Evolutionary conservation across 2,888 invertebrate species (phyloP).

Genomic region (Eulithis prunata): DNA sequence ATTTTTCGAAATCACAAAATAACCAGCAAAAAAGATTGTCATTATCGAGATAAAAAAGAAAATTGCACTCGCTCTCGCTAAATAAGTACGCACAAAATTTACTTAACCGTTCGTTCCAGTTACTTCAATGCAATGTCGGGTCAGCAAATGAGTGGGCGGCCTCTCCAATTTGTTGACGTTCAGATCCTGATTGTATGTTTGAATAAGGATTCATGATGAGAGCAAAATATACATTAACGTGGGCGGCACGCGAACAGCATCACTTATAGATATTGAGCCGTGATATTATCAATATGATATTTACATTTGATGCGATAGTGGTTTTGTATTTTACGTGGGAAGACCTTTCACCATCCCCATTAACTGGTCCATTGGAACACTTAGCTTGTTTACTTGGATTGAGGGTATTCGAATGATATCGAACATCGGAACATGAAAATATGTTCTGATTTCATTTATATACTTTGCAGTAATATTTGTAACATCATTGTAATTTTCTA

Average conservation of each 20-base stretch:
- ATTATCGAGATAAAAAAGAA: slow-evolving; percentile 32
- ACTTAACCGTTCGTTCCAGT: slow-evolving; percentile 41
- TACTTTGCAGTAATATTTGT: too few species aligned
- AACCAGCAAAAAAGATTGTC: slow-evolving; percentile 17
- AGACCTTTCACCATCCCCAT: slow-evolving; percentile 39
- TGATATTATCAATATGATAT: slow-evolving; percentile 54
- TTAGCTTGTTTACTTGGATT: slow-evolving; percentile 21
- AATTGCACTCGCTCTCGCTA: slow-evolving; percentile 22
- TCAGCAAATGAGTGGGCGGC: slow-evolving; percentile 65
- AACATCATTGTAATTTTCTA: too few species aligned
- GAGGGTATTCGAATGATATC: slow-evolving; percentile 21
- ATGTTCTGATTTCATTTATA: too few species aligned
- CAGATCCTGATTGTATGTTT: slow-evolving; percentile 70
- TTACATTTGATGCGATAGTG: slow-evolving; percentile 43
- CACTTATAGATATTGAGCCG: slow-evolving; percentile 59
- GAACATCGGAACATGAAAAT: slow-evolving; percentile 10
- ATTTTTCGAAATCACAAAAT: slow-evolving; percentile 10
- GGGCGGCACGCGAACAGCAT: slow-evolving; percentile 61
- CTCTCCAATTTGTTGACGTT: slow-evolving; percentile 73
- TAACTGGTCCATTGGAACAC: slow-evolving; percentile 25
- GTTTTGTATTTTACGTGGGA: slow-evolving; percentile 41
- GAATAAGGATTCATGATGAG: slow-evolving; percentile 62
- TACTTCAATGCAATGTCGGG: slow-evolving; percentile 37
- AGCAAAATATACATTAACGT: slow-evolving; percentile 56
- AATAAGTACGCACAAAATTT: slow-evolving; percentile 35